Percentiles rank a stretch among this genome's conserved stretches.
Evolutionary conservation across 2,888 invertebrate species (phyloP).

Genomic region (Nomada ferruginata): DNA sequence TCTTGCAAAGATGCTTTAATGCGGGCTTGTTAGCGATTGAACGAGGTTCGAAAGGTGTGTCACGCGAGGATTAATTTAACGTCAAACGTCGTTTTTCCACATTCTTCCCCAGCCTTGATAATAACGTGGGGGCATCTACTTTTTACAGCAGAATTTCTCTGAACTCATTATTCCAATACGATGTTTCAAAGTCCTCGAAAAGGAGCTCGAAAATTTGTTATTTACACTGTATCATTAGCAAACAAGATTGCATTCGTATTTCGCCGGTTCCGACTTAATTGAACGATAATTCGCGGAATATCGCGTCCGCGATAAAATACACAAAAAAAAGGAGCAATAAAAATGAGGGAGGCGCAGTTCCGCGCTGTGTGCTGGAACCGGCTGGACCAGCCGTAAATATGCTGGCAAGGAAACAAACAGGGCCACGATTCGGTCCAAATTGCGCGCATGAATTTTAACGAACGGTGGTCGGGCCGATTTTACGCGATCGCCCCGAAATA

Average conservation of each 20-base stretch:
- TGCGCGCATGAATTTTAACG: conserved; percentile 60
- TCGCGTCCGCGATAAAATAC: not conserved
- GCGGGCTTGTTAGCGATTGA: not conserved
- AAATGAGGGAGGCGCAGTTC: conserved; percentile 14
- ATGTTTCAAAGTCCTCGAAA: too few relatives aligned
- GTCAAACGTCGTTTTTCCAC: not conserved
- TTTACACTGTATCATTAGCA: conserved; percentile 23
- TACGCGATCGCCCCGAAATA: conserved; percentile 41
- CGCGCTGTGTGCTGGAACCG: conserved; percentile 23
- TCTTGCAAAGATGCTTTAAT: not conserved
- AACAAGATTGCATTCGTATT: not conserved
- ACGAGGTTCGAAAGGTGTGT: not conserved
- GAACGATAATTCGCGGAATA: conserved; percentile 48
- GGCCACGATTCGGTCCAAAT: conserved; percentile 45
- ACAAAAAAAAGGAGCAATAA: not conserved
- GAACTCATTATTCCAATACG: not conserved
- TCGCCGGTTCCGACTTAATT: conserved; percentile 42
- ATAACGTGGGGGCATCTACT: not conserved
- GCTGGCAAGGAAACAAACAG: conserved; percentile 54
- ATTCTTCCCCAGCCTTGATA: not conserved
- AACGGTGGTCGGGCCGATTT: conserved; percentile 50
- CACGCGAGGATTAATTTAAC: conserved; percentile 2
- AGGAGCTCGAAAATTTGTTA: not conserved
- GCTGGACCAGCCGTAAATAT: conserved; percentile 51
- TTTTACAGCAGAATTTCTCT: too few relatives aligned